Percentiles rank a stretch among this genome's conserved stretches.
Conservation (phyloP, 2,888 invertebrate species). For the Scaptomyza cyrtandrae region DNA sequence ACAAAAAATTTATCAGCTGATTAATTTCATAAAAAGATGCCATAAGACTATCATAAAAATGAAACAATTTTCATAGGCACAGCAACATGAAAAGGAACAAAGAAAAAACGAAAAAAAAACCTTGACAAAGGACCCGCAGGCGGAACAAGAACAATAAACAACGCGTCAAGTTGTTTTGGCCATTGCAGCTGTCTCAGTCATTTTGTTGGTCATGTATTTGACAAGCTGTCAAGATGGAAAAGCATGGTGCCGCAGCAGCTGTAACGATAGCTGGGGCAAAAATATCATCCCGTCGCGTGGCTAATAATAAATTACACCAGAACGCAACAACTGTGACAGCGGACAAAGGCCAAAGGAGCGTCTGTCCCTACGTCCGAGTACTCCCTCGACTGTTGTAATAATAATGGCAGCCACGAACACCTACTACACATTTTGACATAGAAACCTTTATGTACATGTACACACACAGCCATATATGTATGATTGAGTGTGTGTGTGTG, state of each 20-base stretch:
- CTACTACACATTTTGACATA: conserved; percentile 57
- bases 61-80: conserved; percentile 18
- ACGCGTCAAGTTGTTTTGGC: conserved; percentile 63
- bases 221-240: conserved; percentile 62
- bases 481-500: conserved; percentile 30
- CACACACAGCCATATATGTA: conserved; percentile 9
- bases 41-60: conserved; percentile 23
- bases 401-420: conserved; percentile 27
- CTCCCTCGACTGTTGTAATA: conserved; percentile 33
- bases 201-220: conserved; percentile 68
- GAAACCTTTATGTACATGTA: conserved; percentile 41
- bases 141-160: conserved; percentile 33
- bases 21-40: conserved; percentile 52
- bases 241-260: conserved; percentile 11
- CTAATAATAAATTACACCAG: conserved; percentile 71
- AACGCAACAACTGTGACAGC: conserved; percentile 61
- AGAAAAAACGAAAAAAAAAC: no score
- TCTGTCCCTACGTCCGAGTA: conserved; percentile 10
- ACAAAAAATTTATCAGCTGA: conserved; percentile 49
- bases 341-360: conserved; percentile 55
- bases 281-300: conserved; percentile 18
- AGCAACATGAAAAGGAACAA: conserved; percentile 3
- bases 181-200: conserved; percentile 52
- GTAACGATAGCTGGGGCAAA: conserved; percentile 18
- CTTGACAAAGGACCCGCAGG: conserved; percentile 20